Conservation (phyloP, 2,113 vertebrate species). For the Megaleporinus macrocephalus region DNA sequence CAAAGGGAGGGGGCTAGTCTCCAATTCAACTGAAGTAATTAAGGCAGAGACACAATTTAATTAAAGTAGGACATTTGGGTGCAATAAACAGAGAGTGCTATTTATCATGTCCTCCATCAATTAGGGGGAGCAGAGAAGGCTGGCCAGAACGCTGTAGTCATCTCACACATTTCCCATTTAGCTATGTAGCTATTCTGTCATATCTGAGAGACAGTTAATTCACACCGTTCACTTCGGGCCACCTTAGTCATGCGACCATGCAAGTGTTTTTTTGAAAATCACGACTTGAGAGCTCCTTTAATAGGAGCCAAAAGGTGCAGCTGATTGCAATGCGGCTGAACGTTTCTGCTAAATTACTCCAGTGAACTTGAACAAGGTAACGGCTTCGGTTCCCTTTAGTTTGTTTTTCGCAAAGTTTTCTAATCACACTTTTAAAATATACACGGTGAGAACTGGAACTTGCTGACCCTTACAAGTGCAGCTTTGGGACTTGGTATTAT, state of each 20-base stretch:
- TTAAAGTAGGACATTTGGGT: constrained; percentile 51
- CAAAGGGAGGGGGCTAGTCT: not conserved
- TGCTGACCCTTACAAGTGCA: not conserved
- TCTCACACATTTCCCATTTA: not conserved
- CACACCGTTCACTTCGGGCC: not conserved
- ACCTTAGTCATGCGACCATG: not conserved
- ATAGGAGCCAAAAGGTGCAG: not conserved
- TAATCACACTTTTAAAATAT: not conserved
- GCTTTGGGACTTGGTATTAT: not conserved
- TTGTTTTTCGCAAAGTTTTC: not conserved
- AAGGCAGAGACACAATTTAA: constrained; percentile 46
- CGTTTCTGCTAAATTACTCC: not conserved
- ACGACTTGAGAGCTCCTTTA: not conserved
- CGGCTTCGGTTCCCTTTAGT: not conserved
- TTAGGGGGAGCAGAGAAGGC: constrained; percentile 19
- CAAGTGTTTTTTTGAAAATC: not conserved
- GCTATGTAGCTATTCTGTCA: constrained; percentile 27
- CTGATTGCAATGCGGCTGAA: not conserved
- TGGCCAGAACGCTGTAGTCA: constrained; percentile 26
- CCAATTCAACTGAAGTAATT: constrained; percentile 39
- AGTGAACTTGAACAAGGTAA: not conserved
- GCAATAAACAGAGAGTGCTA: constrained; percentile 40
- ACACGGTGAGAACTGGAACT: not conserved
- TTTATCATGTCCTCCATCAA: constrained; percentile 44
- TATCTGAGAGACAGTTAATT: constrained; percentile 10